These are phyloP conservation scores for Cryptus viduatorius DNA, from an alignment of 2,888 invertebrate genomes.

Conservation along the genomic window DNA sequence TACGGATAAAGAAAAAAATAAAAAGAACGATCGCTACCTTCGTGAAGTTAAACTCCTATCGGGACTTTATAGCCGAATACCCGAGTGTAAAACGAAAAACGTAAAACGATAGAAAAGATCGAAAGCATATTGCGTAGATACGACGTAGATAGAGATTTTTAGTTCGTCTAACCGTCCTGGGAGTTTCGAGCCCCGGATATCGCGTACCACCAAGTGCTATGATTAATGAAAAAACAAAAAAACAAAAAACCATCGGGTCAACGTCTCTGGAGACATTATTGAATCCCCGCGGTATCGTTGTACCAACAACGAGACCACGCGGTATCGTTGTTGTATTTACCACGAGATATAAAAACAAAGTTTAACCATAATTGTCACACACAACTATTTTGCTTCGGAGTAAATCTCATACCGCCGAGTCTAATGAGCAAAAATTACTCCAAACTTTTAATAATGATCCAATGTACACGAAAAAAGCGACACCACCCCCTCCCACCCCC, in stretches of 20 bases:
- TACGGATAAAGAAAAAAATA: neutral
- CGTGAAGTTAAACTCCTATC: slow-evolving; percentile 37
- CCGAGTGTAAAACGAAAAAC: slow-evolving; percentile 12
- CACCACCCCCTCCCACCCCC: slow-evolving; percentile 14
- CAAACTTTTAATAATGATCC: slow-evolving; percentile 61
- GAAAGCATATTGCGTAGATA: slow-evolving; percentile 30
- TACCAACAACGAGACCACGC: neutral
- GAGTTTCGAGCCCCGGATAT: slow-evolving; percentile 48
- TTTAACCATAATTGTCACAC: slow-evolving; percentile 9
- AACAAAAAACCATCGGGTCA: slow-evolving; percentile 31
- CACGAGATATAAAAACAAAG: slow-evolving; percentile 13
- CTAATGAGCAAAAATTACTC: slow-evolving; percentile 53
- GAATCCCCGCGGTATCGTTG: slow-evolving; percentile 25
- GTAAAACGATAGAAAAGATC: slow-evolving; percentile 51
- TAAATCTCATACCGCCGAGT: slow-evolving; percentile 22
- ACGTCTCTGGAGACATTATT: slow-evolving; percentile 48
- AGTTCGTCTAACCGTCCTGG: slow-evolving; percentile 48
- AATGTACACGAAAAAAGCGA: slow-evolving; percentile 64
- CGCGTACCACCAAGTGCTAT: slow-evolving; percentile 66
- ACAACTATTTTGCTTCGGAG: slow-evolving; percentile 20
- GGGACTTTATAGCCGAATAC: slow-evolving; percentile 26
- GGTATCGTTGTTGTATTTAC: slow-evolving; percentile 14
- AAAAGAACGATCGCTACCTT: slow-evolving; percentile 21
- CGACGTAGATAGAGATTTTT: slow-evolving; percentile 37
- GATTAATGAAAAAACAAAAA: slow-evolving; percentile 37